Conservation (phyloP, 2,888 invertebrate genomes). For the Zaprionus bogoriensis region DNA sequence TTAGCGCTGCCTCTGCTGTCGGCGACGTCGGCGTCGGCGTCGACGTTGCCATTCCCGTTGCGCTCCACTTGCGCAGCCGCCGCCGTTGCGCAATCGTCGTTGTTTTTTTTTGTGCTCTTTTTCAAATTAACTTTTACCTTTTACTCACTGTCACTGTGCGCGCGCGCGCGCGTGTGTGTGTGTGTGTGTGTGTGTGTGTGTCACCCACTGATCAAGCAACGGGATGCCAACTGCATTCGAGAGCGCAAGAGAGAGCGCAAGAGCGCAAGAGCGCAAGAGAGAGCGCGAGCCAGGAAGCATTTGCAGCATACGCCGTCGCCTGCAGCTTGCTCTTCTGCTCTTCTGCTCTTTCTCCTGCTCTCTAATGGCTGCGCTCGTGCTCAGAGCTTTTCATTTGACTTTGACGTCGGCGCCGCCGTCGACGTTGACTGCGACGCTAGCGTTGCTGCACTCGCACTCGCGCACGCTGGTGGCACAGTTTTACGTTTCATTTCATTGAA, state of each 20-base stretch:
- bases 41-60: constrained; percentile 31
- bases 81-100: constrained; percentile 65
- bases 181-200: constrained; percentile 21
- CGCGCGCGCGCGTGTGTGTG: not conserved
- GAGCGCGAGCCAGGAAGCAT: constrained; percentile 43
- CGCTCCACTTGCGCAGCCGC: constrained; percentile 57
- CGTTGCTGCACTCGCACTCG: constrained; percentile 41
- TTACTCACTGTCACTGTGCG: constrained; percentile 37
- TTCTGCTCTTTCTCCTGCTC: not conserved
- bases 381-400: constrained; percentile 33
- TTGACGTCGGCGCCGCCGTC: constrained; percentile 2
- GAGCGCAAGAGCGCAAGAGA: too few relatives aligned
- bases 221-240: constrained; percentile 40
- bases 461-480: constrained; percentile 58
- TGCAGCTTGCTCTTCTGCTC: constrained; percentile 4
- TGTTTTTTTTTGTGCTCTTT: constrained; percentile 49
- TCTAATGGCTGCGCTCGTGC: too few relatives aligned
- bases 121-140: constrained; percentile 69
- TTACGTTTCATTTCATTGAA: constrained; percentile 63
- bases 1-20: constrained; percentile 29
- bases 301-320: constrained; percentile 15
- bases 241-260: not conserved
- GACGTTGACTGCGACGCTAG: constrained; percentile 3
- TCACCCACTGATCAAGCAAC: constrained; percentile 51
- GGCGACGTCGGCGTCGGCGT: constrained; percentile 1